Evolutionary conservation across 1,140 invertebrate genomes (phyloP), one percentile per base, ranked within the genome.

Genomic region (Nixonia krombeini): DNA sequence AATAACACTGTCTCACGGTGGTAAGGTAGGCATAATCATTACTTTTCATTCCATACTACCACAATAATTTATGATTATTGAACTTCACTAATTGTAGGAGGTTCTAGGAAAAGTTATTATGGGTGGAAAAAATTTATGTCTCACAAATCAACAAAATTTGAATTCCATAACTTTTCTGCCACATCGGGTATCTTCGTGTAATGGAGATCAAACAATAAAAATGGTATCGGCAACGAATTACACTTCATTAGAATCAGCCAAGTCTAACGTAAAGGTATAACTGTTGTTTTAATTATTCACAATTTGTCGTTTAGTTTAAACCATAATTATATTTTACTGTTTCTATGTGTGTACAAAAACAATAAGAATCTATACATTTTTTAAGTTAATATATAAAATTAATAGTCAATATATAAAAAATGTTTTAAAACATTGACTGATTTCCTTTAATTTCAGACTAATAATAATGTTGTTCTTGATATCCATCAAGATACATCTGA

Each of bases 31-130:
- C 8, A 12, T 2, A 31, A 31, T 31, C 29, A 31, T 33, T 35
- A 21, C 42, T 37, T 37, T 17, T 29, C 2, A 29, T 29, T n/a
- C n/a, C n/a, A n/a, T n/a, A n/a, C n/a, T n/a, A 3, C 21, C n/a
- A 25, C 15, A 21, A 21, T n/a, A 33, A 10, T 41, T 9, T 7
- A 57, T 35, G 12, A 5, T 38, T 45, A 46, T 52, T 49, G 15
- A 37, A 12, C 15, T 21, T 21, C 41, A 52, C 46, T 23, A 26
- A 51, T 74, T 47, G 4, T 28, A 85, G 83, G 81, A 83, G 73
- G 76, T 80, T 42, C 47, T 79, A 55, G 81, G 76, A 0, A 83
- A 83, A 73, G 72, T 85, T 12, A 82, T 85, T 66, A 70, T 78
- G 65, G 79, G 74, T 28, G 77, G 76, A 5, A 79, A 83, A 46